These are phyloP conservation scores for Arctopsyche grandis DNA, from an alignment of 1,140 invertebrate genomes.

Conservation along the genomic window DNA sequence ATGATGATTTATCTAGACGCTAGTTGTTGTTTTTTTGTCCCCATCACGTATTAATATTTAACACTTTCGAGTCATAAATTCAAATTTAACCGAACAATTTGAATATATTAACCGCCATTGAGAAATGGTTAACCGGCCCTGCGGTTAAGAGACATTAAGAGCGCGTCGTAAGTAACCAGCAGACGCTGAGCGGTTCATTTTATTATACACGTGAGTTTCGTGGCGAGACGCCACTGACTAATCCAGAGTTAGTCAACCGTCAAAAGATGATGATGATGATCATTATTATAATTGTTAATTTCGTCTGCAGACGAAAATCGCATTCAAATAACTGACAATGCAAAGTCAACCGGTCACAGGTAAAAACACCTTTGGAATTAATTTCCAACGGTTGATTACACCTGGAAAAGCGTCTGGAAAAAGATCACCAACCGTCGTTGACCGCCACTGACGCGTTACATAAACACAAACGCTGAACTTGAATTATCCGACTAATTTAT, in stretches of 20 bases:
- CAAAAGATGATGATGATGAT: not conserved
- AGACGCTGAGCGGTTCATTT: slow-evolving; percentile 14
- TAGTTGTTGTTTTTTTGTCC: not conserved
- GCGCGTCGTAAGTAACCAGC: slow-evolving; percentile 27
- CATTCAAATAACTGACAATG: too few species aligned
- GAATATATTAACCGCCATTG: not conserved
- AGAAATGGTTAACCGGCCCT: slow-evolving; percentile 30
- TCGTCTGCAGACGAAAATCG: too few species aligned
- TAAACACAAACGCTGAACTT: slow-evolving; percentile 41
- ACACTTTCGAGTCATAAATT: not conserved
- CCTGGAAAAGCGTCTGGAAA: not conserved
- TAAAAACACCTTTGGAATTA: not conserved
- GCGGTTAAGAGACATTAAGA: slow-evolving; percentile 22
- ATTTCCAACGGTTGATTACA: not conserved
- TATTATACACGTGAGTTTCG: slow-evolving; percentile 19
- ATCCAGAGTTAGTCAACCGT: slow-evolving; percentile 7
- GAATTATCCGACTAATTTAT: slow-evolving; percentile 44
- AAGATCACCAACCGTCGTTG: not conserved
- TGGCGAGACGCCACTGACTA: slow-evolving; percentile 40
- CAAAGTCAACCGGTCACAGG: not conserved
- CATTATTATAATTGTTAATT: too few species aligned
- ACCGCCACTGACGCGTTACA: slow-evolving; percentile 31
- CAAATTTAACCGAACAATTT: slow-evolving; percentile 1
- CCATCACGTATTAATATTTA: not conserved
- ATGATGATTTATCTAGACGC: not conserved